Conservation (phyloP, 2,113 vertebrate genomes). For the Dolichallabes microphthalmus region DNA sequence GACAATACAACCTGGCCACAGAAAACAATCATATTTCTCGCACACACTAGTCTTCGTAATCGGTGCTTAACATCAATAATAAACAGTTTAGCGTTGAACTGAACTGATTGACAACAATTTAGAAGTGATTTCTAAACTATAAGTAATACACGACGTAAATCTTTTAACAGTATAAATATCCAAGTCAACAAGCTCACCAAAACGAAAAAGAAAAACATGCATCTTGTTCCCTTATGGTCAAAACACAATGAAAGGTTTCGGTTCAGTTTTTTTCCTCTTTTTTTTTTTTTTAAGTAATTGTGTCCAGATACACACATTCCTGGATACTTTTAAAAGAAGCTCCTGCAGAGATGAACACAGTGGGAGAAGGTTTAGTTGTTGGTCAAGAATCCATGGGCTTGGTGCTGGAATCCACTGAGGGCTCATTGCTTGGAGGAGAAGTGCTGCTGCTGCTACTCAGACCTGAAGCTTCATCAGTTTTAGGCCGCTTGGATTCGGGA, state of each 20-base stretch:
- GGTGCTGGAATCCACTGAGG: constrained; percentile 12
- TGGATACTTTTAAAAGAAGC: neutral
- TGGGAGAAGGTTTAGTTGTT: neutral
- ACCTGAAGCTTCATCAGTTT: constrained; percentile 62
- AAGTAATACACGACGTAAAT: neutral
- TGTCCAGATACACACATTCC: neutral
- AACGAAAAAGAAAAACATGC: neutral
- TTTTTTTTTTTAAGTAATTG: neutral
- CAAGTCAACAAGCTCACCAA: neutral
- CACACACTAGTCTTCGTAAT: too few species aligned
- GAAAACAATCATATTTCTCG: neutral
- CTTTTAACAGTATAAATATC: neutral
- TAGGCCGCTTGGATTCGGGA: constrained; percentile 80
- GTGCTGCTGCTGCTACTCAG: constrained; percentile 31
- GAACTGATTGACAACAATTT: neutral
- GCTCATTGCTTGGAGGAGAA: constrained; percentile 30
- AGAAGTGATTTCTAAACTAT: constrained; percentile 1
- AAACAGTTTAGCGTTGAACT: neutral
- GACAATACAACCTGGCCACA: neutral
- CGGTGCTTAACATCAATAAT: neutral
- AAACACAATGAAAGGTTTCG: neutral
- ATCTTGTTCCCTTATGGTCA: neutral
- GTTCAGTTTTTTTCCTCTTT: neutral
- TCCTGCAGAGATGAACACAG: neutral
- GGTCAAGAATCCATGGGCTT: constrained; percentile 20